A percentile compares a stretch with the other conserved stretches of the same genome.
Evolutionary conservation across 2,797 vertebrate genomes (phyloP).

Genomic region (Octomys mimax): DNA sequence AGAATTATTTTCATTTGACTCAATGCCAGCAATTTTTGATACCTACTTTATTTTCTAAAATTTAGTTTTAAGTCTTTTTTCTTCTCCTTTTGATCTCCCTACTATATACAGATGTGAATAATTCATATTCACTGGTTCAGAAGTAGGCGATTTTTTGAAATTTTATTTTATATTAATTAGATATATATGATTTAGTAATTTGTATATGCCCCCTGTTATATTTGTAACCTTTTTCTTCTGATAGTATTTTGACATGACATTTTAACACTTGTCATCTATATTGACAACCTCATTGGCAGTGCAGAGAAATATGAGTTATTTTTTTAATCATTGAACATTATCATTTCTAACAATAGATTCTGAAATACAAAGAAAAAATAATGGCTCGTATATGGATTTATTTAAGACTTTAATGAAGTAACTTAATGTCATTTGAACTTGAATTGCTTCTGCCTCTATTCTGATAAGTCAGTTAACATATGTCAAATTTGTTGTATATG

Average conservation of each 20-base stretch:
- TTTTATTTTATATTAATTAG: slow-evolving; percentile 59
- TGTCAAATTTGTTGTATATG: background rate
- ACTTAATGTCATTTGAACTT: slow-evolving; percentile 57
- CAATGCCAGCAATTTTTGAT: slow-evolving; percentile 19
- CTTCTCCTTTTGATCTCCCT: background rate
- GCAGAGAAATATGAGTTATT: background rate
- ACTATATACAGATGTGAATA: slow-evolving; percentile 63
- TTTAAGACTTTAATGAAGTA: slow-evolving; percentile 67
- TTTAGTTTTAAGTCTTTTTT: slow-evolving; percentile 30
- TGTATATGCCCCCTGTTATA: slow-evolving; percentile 73
- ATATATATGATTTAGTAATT: slow-evolving; percentile 62
- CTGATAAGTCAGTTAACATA: background rate
- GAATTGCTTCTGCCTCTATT: slow-evolving; percentile 31
- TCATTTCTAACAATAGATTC: slow-evolving; percentile 62
- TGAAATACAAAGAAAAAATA: slow-evolving; percentile 70
- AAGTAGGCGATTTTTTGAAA: slow-evolving; percentile 71
- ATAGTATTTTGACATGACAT: slow-evolving; percentile 71
- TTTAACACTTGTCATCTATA: slow-evolving; percentile 60
- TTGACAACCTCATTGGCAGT: slow-evolving; percentile 64
- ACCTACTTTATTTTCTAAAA: background rate
- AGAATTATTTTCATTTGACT: background rate
- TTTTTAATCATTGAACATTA: slow-evolving; percentile 57
- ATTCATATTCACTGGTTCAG: slow-evolving; percentile 57
- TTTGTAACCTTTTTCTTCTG: slow-evolving; percentile 63
- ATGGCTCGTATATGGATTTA: slow-evolving; percentile 64